These are phyloP conservation scores for Actinernus sp. DNA, from an alignment of 92 coral and sea anemone species.

Conservation along the genomic window DNA sequence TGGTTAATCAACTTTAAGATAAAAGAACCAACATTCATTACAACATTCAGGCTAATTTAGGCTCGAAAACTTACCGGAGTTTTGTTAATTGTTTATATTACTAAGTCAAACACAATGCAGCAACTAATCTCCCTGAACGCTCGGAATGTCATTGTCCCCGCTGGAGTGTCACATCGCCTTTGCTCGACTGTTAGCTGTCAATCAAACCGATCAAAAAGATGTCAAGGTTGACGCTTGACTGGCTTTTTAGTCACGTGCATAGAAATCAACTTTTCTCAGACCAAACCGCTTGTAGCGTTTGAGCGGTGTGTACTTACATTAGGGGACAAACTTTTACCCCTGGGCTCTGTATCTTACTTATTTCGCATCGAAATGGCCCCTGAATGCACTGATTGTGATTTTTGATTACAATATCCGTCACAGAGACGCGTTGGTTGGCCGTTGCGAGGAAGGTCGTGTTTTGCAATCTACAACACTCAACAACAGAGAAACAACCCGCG, in stretches of 20 bases:
- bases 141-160: neutral
- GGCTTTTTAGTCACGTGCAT: constrained; percentile 52
- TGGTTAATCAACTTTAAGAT: no score
- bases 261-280: constrained; percentile 8
- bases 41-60: no score
- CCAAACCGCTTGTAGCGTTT: no score
- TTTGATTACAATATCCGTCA: neutral
- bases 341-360: no score
- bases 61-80: neutral
- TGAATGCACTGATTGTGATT: neutral
- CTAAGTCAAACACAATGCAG: constrained; percentile 4
- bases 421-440: constrained; percentile 1
- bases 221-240: constrained; percentile 45
- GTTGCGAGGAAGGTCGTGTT: neutral
- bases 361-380: neutral
- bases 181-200: constrained; percentile 3
- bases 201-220: constrained; percentile 3
- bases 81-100: constrained; percentile 6
- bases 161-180: neutral
- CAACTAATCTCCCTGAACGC: neutral
- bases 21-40: no score
- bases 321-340: no score
- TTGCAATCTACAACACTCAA: neutral
- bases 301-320: no score
- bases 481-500: neutral